Conservation (phyloP, 2,888 invertebrate species). For the Rotaria socialis region DNA sequence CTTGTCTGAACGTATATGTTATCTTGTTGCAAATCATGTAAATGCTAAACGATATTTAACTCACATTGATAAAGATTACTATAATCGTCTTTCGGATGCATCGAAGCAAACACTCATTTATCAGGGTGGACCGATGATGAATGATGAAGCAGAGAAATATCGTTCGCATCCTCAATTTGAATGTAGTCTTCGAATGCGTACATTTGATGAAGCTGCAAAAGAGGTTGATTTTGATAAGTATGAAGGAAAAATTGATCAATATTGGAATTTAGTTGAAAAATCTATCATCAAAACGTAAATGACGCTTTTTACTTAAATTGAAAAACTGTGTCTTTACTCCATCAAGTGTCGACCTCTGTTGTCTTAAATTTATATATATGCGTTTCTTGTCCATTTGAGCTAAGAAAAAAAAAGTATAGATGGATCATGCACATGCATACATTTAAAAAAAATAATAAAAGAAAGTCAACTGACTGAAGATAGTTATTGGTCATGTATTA, state of each 20-base stretch:
- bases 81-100: constrained; percentile 50
- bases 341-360: too few species aligned
- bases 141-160: constrained; percentile 50
- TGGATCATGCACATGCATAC: too few species aligned
- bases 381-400: too few species aligned
- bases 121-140: constrained; percentile 52
- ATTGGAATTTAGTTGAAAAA: not conserved
- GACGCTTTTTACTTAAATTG: too few species aligned
- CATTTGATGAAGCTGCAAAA: constrained; percentile 52
- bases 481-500: too few species aligned
- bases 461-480: too few species aligned
- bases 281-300: not conserved
- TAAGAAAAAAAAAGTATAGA: too few species aligned
- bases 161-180: constrained; percentile 49
- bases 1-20: constrained; percentile 48
- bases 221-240: constrained; percentile 46
- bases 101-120: constrained; percentile 51
- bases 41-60: constrained; percentile 50
- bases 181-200: constrained; percentile 50
- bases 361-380: too few species aligned
- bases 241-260: not conserved
- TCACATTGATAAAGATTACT: constrained; percentile 49
- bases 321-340: too few species aligned
- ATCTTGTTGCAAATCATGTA: constrained; percentile 51
- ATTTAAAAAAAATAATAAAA: too few species aligned